A percentile compares a stretch with the other conserved stretches of the same genome.
Conservation (phyloP, 2,797 vertebrate genomes). For the Muscicapa comitata region DNA sequence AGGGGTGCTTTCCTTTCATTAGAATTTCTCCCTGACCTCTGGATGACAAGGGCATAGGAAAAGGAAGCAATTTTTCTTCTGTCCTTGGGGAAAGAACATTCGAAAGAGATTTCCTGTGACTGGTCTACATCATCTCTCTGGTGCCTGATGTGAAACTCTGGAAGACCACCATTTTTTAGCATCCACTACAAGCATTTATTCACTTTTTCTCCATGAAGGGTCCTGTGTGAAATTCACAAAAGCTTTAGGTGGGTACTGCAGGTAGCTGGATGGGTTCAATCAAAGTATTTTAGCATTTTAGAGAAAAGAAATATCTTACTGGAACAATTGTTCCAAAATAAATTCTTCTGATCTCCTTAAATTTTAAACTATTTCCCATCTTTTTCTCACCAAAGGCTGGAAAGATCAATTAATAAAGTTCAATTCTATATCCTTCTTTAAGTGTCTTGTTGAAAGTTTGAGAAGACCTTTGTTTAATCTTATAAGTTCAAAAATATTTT, state of each 20-base stretch:
- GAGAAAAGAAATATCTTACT: background rate
- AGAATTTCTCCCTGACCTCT: slow-evolving; percentile 49
- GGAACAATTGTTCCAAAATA: background rate
- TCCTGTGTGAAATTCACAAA: background rate
- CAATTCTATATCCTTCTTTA: background rate
- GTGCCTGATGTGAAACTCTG: slow-evolving; percentile 14
- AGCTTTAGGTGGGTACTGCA: background rate
- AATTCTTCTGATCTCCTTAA: background rate
- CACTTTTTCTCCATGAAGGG: background rate
- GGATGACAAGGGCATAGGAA: slow-evolving; percentile 59
- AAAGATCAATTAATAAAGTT: background rate
- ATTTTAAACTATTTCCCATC: background rate
- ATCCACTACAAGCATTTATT: background rate
- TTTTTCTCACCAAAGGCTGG: background rate
- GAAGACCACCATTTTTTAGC: background rate
- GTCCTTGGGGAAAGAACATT: slow-evolving; percentile 48
- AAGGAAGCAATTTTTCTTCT: slow-evolving; percentile 67
- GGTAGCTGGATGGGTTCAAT: background rate
- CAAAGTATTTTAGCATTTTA: background rate
- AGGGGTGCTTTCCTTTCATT: slow-evolving; percentile 44
- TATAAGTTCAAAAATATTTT: background rate
- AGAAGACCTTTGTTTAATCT: background rate
- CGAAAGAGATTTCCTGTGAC: slow-evolving; percentile 59
- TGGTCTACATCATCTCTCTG: slow-evolving; percentile 45
- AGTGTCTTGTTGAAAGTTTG: background rate